A percentile compares a stretch with the other conserved stretches of the same genome.
These are phyloP conservation scores for Palloptera scutellata DNA, from an alignment of 2,888 invertebrate species.

Conservation along the genomic window DNA sequence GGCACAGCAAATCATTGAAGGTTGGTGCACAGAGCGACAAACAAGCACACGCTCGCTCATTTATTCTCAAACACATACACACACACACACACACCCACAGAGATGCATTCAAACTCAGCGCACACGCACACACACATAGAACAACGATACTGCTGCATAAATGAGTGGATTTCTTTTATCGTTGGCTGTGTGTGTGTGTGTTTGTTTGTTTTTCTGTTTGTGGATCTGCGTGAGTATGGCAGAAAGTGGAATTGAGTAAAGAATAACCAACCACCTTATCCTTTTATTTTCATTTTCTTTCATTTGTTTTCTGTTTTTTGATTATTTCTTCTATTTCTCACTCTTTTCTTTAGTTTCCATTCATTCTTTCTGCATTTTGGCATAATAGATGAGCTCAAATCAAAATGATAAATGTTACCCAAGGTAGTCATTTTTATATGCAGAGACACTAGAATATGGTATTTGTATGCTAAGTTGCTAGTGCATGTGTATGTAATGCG, in stretches of 20 bases:
- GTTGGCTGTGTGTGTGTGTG: conserved; percentile 4
- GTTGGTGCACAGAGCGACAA: no score
- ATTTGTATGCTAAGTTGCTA: no score
- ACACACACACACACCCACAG: conserved; percentile 6
- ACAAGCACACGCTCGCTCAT: neutral
- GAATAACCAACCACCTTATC: neutral
- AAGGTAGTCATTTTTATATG: conserved; percentile 22
- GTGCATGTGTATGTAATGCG: neutral
- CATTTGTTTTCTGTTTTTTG: neutral
- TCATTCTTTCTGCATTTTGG: neutral
- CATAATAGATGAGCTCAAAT: conserved; percentile 31
- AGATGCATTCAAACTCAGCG: neutral
- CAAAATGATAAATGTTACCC: conserved; percentile 29
- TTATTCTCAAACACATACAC: conserved; percentile 1
- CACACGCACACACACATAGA: neutral
- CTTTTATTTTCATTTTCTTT: neutral
- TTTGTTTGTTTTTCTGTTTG: conserved; percentile 1
- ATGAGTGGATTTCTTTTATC: no score
- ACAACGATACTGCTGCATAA: no score
- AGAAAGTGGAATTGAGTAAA: conserved; percentile 13
- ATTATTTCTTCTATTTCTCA: neutral
- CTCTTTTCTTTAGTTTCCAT: neutral
- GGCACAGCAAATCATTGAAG: neutral
- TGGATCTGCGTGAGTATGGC: neutral
- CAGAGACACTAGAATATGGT: neutral